A percentile compares a stretch with the other conserved stretches of the same genome.
These are phyloP conservation scores for Drosophila eugracilis DNA, from an alignment of 1,140 invertebrate genomes.

Conservation along the genomic window DNA sequence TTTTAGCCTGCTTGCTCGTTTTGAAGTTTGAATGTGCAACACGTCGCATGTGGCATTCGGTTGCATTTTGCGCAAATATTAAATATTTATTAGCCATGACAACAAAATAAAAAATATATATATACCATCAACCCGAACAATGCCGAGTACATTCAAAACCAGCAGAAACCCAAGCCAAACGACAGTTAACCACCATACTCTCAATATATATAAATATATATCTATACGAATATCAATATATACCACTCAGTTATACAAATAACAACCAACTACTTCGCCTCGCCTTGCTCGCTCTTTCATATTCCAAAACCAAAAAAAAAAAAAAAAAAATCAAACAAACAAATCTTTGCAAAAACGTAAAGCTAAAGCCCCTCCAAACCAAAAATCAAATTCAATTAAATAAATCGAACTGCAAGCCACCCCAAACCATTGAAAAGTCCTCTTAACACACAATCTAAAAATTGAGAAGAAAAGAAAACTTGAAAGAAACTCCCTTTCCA, in stretches of 20 bases:
- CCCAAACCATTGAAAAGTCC: slow-evolving; percentile 67
- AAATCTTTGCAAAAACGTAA: slow-evolving; percentile 47
- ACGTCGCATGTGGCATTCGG: slow-evolving; percentile 61
- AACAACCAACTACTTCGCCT: slow-evolving; percentile 63
- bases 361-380: slow-evolving; percentile 49
- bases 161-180: slow-evolving; percentile 48
- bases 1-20: slow-evolving; percentile 58
- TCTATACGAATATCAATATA: slow-evolving; percentile 46
- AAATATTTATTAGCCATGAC: slow-evolving; percentile 47
- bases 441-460: slow-evolving; percentile 42
- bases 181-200: slow-evolving; percentile 47
- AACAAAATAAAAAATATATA: too few relatives aligned
- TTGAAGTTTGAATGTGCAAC: slow-evolving; percentile 62
- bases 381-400: slow-evolving; percentile 60
- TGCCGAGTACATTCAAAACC: slow-evolving; percentile 43
- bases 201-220: slow-evolving; percentile 34
- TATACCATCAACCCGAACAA: slow-evolving; percentile 25
- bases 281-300: slow-evolving; percentile 74
- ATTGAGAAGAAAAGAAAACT: slow-evolving; percentile 34
- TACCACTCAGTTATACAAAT: slow-evolving; percentile 56
- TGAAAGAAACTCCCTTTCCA: slow-evolving; percentile 48
- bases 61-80: slow-evolving; percentile 59
- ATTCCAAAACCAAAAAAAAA: slow-evolving; percentile 48
- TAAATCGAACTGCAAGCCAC: slow-evolving; percentile 59
- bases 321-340: too few relatives aligned